Evolutionary conservation across 2,888 invertebrate species (phyloP).

Genomic region (Plemyria rubiginata): DNA sequence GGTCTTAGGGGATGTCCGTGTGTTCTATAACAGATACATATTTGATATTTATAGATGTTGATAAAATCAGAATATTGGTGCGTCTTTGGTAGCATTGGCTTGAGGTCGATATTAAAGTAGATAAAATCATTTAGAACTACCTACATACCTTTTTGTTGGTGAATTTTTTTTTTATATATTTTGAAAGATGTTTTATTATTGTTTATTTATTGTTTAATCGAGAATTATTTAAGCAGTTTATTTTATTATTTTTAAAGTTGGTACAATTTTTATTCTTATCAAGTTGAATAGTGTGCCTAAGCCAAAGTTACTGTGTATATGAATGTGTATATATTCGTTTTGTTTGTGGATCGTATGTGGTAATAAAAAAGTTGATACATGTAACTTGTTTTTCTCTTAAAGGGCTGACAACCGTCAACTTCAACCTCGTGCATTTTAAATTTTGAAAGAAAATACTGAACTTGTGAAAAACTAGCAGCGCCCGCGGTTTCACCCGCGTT

Average conservation of each 20-base stretch:
- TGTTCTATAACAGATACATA: too few relatives aligned
- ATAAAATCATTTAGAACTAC: conserved; percentile 1
- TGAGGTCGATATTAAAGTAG: background rate
- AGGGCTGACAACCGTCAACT: too few relatives aligned
- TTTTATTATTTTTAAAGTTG: background rate
- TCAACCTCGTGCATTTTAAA: too few relatives aligned
- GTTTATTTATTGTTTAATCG: background rate
- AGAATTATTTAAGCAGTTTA: background rate
- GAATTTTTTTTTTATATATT: background rate
- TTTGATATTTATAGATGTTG: background rate
- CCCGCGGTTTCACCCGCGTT: too few relatives aligned
- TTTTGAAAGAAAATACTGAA: too few relatives aligned
- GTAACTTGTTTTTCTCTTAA: background rate
- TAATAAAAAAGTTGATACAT: conserved; percentile 5
- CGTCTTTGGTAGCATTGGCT: conserved; percentile 8
- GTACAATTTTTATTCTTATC: background rate
- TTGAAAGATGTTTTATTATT: background rate
- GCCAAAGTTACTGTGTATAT: conserved; percentile 6
- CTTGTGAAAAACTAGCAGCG: too few relatives aligned
- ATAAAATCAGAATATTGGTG: background rate
- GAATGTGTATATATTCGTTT: conserved; percentile 5
- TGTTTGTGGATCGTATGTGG: conserved; percentile 2
- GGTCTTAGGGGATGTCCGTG: too few relatives aligned
- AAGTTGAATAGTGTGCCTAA: background rate
- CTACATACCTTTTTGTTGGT: conserved; percentile 1